Base-by-base conservation (phyloP, 2,113 vertebrate genomes). In the Cariama cristata region DNA sequence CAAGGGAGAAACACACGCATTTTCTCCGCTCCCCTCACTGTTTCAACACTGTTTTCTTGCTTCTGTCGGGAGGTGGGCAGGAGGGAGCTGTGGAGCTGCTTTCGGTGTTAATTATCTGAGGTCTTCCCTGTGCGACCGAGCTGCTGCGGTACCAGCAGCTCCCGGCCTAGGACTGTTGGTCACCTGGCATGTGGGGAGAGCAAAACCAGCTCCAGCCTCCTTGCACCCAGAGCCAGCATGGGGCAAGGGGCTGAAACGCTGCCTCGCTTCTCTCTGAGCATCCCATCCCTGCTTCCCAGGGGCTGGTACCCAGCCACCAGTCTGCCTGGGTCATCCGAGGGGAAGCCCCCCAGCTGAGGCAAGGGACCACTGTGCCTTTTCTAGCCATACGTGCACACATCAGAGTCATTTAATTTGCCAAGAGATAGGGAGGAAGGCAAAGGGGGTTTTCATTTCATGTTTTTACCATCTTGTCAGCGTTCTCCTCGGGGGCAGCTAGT, bases 321-420 rank as follows among this genome's bases (percentile, higher is more conserved):
- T 14, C 42, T 75, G 42, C 56, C 13, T 10, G n/a, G 40, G 11
- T 32, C 12, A 4, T 4, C 0, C 2, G 14, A 28, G 22, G 23
- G 52, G 52, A n/a, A 58, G 47, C 7, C 23, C 8, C 40, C 35
- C 8, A 1, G 45, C 30, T 33, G 28, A 6, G 66, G 16, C 24
- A 2, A 47, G 53, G 63, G 24, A 15, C 11, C 42, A 0, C 12
- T 0, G 1, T 58, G 50, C 28, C 67, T 52, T 59, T 15, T 26
- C 16, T 32, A 52, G 58, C 63, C 8, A 0, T 14, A 3, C 1
- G 6, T 7, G 40, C 8, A 1, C 13, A 1, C 16, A 1, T 12
- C 6, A 1, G n/a, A 40, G 13, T 3, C 3, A 1, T 47, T 89
- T 53, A 19, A 42, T 60, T 72, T 27, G 53, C 73, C 45, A 4